Evolutionary conservation across 2,888 invertebrate species (phyloP).

Genomic region (Eubasilissa splendida): DNA sequence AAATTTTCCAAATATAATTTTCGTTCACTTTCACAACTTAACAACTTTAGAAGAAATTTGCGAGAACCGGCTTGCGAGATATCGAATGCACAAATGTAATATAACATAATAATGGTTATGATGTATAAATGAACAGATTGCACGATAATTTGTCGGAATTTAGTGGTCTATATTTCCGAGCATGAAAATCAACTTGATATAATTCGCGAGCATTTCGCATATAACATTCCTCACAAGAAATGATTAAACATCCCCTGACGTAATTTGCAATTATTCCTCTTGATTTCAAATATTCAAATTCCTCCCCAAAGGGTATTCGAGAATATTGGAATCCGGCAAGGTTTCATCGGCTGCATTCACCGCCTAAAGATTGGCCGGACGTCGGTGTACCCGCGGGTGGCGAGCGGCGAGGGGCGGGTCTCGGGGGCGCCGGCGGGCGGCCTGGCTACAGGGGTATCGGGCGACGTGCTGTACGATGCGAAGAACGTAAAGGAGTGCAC

Average conservation of each 20-base stretch:
- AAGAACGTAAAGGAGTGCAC: conserved; percentile 83
- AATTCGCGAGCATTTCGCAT: not conserved
- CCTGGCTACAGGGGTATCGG: conserved; percentile 74
- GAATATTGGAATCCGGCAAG: conserved; percentile 85
- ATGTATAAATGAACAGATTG: no score
- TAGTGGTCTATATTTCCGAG: not conserved
- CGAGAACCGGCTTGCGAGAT: no score
- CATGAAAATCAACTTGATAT: not conserved
- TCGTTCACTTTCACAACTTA: no score
- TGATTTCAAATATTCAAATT: conserved; percentile 58
- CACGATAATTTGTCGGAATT: no score
- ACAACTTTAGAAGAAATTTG: no score
- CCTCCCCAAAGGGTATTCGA: conserved; percentile 80
- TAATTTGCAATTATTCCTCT: conserved; percentile 18
- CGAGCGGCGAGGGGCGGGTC: conserved; percentile 79
- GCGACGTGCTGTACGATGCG: conserved; percentile 75
- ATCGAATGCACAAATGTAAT: no score
- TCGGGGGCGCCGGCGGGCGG: conserved; percentile 73
- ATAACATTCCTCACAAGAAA: conserved; percentile 5
- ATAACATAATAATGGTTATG: no score
- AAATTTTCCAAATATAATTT: no score
- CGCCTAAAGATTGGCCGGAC: conserved; percentile 85
- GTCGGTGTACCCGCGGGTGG: conserved; percentile 72
- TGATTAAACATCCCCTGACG: conserved; percentile 11
- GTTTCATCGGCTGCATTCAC: conserved; percentile 89